Evolutionary conservation across 2,797 vertebrate species (phyloP).

Genomic region (Aulostomus chinensis): DNA sequence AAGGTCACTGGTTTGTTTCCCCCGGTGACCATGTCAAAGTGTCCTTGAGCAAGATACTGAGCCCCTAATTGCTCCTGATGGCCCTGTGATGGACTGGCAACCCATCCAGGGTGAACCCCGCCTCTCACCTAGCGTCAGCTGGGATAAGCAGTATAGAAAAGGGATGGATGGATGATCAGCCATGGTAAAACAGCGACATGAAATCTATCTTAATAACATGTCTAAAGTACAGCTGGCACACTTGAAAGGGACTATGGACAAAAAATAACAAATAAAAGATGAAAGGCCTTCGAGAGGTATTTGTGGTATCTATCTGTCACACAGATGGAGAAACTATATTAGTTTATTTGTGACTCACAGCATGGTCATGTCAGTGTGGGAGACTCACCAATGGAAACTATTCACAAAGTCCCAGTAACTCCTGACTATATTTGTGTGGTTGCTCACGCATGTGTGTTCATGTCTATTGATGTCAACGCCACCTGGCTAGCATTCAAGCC

Average conservation of each 20-base stretch:
- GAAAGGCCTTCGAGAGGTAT: slow-evolving; percentile 45
- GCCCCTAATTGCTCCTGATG: too few species aligned
- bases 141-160: slow-evolving; percentile 32
- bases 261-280: slow-evolving; percentile 55
- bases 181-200: slow-evolving; percentile 35
- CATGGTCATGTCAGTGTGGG: slow-evolving; percentile 48
- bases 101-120: slow-evolving; percentile 1
- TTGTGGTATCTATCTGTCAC: slow-evolving; percentile 54
- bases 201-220: slow-evolving; percentile 43
- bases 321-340: slow-evolving; percentile 61
- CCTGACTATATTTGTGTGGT: slow-evolving; percentile 26
- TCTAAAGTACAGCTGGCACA: slow-evolving; percentile 18
- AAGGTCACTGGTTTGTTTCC: too few species aligned
- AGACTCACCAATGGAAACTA: slow-evolving; percentile 71
- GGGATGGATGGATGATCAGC: slow-evolving; percentile 28
- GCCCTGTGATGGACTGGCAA: too few species aligned
- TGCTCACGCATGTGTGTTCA: slow-evolving; percentile 7
- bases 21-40: too few species aligned
- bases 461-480: slow-evolving; percentile 13
- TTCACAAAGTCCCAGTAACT: slow-evolving; percentile 58
- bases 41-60: too few species aligned
- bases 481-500: slow-evolving; percentile 13
- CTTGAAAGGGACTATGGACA: slow-evolving; percentile 41
- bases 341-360: slow-evolving; percentile 65
- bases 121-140: slow-evolving; percentile 20